Base-by-base conservation (phyloP, 2,113 vertebrate species). In the Nothocercus nigrocapillus region DNA sequence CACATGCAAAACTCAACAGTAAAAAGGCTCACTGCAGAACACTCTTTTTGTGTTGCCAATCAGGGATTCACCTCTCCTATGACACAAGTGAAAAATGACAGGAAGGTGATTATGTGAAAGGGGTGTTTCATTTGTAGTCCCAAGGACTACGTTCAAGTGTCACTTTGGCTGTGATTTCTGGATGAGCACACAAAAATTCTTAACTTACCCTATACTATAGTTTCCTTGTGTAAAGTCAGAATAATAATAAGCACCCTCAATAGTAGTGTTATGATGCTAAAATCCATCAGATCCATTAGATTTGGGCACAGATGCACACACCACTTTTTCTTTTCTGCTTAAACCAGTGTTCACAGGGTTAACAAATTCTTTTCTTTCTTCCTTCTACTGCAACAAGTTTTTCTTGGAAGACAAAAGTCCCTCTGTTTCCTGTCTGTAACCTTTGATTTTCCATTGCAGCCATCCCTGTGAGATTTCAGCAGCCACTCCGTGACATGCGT, bases 401-500 rank as follows among this genome's bases (percentile, higher is more conserved):
- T 69, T n/a, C 27, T 10, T 15, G 30, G 72, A 63, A 59, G 72
- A 25, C 45, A 56, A 68, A 58, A 38, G 4, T 18, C 58, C 67
- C 49, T 58, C 9, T 32, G 8, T 38, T 76, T 38, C 53, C 59
- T 34, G 44, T 49, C 56, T 79, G 8, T 4, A 94, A 75, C 82
- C 64, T 75, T 64, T 85, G n/a, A 6, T 83, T 93, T 22, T n/a
- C 80, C 85, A 13, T 73, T 8, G 27, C 96, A 99, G 99, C 97
- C 93, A 98, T 98, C 56, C 98, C 97, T 1, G 81, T 97, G 44
- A 95, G 97, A 53, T 98, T 99, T 87, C 72, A 97, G 34, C 82
- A 97, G 54, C 98, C 97, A 0, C 97, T 99, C 69, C 58, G 96
- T 0, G 98, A 99, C 8, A 45, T 94, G 36, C 96, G 13, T 88